Percentiles rank a stretch among this genome's conserved stretches.
Conservation (phyloP, 2,113 vertebrate species). For the Peucedramus taeniatus region DNA sequence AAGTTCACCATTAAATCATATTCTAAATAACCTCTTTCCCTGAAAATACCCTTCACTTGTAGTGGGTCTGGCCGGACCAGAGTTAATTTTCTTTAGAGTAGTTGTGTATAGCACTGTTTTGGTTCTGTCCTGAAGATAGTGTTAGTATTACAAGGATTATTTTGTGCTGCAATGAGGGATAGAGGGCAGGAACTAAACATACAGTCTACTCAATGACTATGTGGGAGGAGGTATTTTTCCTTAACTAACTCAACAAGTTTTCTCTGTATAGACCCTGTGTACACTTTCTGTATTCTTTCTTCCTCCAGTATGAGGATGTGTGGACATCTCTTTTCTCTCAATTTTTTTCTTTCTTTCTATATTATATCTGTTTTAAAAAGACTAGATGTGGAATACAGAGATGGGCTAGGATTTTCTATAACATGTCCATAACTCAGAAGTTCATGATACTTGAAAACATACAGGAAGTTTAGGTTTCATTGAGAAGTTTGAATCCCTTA, state of each 20-base stretch:
- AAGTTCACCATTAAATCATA: background rate
- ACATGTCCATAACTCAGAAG: background rate
- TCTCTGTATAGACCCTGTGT: accelerated
- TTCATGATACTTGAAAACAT: background rate
- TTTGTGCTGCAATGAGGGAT: background rate
- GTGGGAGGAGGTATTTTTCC: background rate
- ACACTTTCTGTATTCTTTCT: background rate
- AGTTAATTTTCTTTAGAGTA: background rate
- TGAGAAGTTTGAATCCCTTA: background rate
- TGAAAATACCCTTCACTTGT: background rate
- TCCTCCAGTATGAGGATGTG: background rate
- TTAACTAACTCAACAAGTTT: background rate
- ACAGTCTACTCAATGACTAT: background rate
- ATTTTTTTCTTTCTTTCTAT: background rate
- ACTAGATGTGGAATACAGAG: background rate
- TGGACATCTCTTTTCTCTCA: background rate
- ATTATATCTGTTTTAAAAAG: background rate
- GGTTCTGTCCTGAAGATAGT: background rate
- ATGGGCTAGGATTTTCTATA: background rate
- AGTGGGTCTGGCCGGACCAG: background rate
- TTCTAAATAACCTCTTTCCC: background rate
- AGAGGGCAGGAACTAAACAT: background rate
- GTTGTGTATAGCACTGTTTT: background rate
- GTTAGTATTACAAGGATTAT: background rate
- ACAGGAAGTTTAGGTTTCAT: background rate